Conservation (phyloP, 2,888 invertebrate species). For the Melangyna quadrimaculata region DNA sequence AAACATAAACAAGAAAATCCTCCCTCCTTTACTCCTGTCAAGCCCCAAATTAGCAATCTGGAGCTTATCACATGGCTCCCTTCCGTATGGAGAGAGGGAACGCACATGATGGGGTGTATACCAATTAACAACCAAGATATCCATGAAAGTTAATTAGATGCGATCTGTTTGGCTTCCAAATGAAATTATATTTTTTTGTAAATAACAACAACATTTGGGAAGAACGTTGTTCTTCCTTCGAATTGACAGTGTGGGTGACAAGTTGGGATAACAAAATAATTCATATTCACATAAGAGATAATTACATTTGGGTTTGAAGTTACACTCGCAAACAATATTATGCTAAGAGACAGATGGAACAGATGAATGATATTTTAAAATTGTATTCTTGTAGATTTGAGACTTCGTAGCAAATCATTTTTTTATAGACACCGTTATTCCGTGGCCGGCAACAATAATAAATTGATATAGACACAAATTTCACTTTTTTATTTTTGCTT, state of each 20-base stretch:
- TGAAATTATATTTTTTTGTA: slow-evolving; percentile 1
- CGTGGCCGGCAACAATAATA: no score
- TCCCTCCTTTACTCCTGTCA: neutral
- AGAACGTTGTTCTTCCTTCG: neutral
- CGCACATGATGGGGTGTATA: slow-evolving; percentile 54
- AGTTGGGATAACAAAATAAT: neutral
- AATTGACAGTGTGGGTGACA: slow-evolving; percentile 21
- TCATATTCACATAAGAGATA: neutral
- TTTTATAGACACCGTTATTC: no score
- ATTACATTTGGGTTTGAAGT: no score
- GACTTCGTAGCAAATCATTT: no score
- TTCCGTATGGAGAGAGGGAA: neutral
- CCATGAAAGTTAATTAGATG: slow-evolving; percentile 62
- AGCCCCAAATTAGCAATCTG: slow-evolving; percentile 34
- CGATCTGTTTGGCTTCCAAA: slow-evolving; percentile 45
- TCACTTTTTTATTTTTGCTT: no score
- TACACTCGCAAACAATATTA: no score
- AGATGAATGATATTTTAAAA: no score
- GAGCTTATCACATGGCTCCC: slow-evolving; percentile 47
- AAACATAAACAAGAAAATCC: neutral
- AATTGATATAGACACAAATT: no score
- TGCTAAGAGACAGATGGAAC: no score
- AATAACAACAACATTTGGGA: neutral
- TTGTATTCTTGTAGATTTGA: no score
- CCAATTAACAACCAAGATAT: slow-evolving; percentile 63